Conservation (phyloP, 2,888 invertebrate genomes). For the Vandiemenella viatica region DNA sequence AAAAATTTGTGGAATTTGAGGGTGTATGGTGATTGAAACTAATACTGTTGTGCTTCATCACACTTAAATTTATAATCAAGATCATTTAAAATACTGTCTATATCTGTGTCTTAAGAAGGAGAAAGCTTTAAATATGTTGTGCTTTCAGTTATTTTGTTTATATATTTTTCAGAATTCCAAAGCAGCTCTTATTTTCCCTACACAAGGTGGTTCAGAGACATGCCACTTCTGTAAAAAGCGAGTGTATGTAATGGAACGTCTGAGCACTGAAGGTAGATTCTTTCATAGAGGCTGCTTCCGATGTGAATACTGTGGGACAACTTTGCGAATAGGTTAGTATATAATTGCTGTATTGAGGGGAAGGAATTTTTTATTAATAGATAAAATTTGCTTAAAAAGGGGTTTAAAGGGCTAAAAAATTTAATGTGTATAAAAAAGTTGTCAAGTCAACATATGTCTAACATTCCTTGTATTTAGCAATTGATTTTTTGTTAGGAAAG, state of each 20-base stretch:
- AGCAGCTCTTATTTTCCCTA: conserved; percentile 41
- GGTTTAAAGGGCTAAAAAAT: too few relatives aligned
- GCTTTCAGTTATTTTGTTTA: too few relatives aligned
- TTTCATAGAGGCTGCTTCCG: conserved; percentile 88
- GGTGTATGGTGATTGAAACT: too few relatives aligned
- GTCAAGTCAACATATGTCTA: too few relatives aligned
- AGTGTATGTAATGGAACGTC: conserved; percentile 86
- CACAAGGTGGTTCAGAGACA: conserved; percentile 52
- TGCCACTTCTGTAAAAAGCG: conserved; percentile 82
- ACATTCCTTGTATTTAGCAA: too few relatives aligned
- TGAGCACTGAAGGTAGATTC: conserved; percentile 77
- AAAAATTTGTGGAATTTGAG: too few relatives aligned
- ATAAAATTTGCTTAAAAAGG: too few relatives aligned
- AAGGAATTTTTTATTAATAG: background rate
- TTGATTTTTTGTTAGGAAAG: background rate
- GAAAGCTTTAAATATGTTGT: background rate
- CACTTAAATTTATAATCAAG: background rate
- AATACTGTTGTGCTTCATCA: too few relatives aligned
- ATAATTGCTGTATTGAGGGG: background rate
- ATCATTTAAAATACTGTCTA: background rate
- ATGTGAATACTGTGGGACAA: conserved; percentile 81
- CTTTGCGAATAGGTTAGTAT: conserved; percentile 54
- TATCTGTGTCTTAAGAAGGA: background rate
- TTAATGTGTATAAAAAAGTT: too few relatives aligned
- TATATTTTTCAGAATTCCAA: conserved; percentile 37